Conservation (phyloP, 1,140 invertebrate genomes). For the Orchestia grillus region DNA sequence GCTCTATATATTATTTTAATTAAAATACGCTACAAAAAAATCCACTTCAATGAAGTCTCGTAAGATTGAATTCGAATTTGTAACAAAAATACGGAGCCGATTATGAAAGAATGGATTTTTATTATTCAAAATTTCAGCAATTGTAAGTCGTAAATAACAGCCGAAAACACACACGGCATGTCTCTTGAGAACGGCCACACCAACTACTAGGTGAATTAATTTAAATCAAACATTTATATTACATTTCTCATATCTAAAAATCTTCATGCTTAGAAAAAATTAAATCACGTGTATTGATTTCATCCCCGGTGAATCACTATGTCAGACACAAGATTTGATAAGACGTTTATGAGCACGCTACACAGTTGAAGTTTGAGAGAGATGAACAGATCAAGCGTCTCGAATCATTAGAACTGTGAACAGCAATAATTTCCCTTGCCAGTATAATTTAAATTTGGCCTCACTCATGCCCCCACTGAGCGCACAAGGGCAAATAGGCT, state of each 20-base stretch:
- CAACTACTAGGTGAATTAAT: background rate
- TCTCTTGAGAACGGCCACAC: background rate
- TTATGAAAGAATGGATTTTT: background rate
- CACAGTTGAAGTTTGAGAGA: background rate
- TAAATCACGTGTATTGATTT: background rate
- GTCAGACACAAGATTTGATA: background rate
- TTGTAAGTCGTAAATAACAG: background rate
- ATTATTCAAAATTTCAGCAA: background rate
- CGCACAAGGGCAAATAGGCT: too few species aligned
- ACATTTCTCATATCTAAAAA: background rate
- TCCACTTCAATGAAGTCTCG: background rate
- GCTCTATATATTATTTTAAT: background rate
- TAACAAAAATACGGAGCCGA: background rate
- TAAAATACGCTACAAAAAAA: background rate
- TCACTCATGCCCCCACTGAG: too few species aligned
- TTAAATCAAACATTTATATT: background rate
- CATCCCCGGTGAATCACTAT: background rate
- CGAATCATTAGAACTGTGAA: too few species aligned
- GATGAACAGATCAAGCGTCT: too few species aligned
- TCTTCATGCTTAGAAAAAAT: background rate
- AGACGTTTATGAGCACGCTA: background rate
- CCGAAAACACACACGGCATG: background rate
- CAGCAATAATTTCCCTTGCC: too few species aligned
- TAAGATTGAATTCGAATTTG: too few species aligned
- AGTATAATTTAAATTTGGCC: too few species aligned